A percentile compares a stretch with the other conserved stretches of the same genome.
phyloP scores from a whole-genome alignment of 2,113 vertebrate genomes.

The Phalacrocorax pelagicus region DNA sequence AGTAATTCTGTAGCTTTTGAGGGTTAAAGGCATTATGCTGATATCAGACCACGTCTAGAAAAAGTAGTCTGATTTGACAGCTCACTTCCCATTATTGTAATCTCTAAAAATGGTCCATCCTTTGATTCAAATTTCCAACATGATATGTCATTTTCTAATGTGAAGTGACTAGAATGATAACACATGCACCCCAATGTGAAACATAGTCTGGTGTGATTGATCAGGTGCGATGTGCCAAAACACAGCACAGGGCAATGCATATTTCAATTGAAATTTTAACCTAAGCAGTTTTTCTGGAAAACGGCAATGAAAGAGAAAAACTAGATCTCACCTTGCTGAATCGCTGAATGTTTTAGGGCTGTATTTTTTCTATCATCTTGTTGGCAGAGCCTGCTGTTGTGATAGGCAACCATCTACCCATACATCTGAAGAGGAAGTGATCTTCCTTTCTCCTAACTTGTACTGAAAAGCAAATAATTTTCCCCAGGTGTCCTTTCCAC shows the following conservation, averaged over 20 bases:
- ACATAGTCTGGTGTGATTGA: background rate
- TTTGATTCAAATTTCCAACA: background rate
- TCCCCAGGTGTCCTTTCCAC: background rate
- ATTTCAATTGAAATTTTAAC: constrained; percentile 4
- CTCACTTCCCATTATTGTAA: background rate
- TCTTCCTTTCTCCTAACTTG: background rate
- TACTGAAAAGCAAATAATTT: background rate
- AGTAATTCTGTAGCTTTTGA: background rate
- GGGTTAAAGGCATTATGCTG: background rate
- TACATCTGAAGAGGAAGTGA: background rate
- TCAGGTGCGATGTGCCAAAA: background rate
- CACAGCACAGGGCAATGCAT: background rate
- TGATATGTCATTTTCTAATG: background rate
- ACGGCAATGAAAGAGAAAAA: background rate
- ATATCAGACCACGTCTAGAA: background rate
- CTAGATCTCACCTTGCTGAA: background rate
- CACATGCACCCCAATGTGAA: background rate
- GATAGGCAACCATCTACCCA: background rate
- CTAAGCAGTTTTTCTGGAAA: background rate
- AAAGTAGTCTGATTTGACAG: background rate
- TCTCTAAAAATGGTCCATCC: background rate
- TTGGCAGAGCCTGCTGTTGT: background rate
- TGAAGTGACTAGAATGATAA: background rate
- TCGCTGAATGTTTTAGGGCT: background rate
- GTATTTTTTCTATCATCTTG: background rate